Percentiles rank a stretch among this genome's conserved stretches.
Evolutionary conservation across 2,113 vertebrate genomes (phyloP).

Genomic region (Tautogolabrus adspersus): DNA sequence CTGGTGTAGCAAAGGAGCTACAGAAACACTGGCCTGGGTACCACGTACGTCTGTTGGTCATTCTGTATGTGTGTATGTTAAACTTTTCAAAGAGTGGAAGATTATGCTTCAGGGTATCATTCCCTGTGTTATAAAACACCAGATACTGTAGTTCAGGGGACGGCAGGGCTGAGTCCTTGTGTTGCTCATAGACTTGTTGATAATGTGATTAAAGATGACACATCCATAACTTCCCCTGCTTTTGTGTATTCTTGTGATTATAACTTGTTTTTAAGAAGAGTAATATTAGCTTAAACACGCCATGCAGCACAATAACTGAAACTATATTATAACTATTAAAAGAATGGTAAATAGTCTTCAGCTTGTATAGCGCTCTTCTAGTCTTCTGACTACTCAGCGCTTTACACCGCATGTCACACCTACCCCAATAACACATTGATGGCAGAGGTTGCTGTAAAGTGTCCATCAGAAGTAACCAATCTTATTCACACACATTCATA

Average conservation of each 20-base stretch:
- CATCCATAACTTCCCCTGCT: conserved; percentile 12
- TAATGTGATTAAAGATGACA: conserved; percentile 72
- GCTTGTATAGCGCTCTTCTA: too few species aligned
- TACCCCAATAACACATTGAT: too few species aligned
- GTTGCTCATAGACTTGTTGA: conserved; percentile 48
- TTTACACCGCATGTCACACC: too few species aligned
- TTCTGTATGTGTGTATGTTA: conserved; percentile 45
- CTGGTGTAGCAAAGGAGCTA: conserved; percentile 36
- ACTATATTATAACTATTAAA: too few species aligned
- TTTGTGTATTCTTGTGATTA: conserved; percentile 15
- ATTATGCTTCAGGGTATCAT: conserved; percentile 26
- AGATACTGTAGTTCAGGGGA: conserved; percentile 54
- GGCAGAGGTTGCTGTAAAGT: too few species aligned
- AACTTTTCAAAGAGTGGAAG: conserved; percentile 34
- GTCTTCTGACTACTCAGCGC: too few species aligned
- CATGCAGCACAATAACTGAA: not conserved
- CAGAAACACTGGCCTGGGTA: conserved; percentile 46
- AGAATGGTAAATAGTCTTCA: too few species aligned
- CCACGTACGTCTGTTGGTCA: conserved; percentile 22
- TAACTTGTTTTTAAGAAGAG: not conserved
- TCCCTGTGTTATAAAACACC: conserved; percentile 61
- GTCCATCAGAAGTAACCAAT: too few species aligned
- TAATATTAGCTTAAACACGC: too few species aligned
- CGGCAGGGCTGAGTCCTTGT: conserved; percentile 36
- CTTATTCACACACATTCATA: too few species aligned